Evolutionary conservation across 1,140 invertebrate species (phyloP), one percentile per base, ranked within the genome.

Genomic region (Bactericera cockerelli): DNA sequence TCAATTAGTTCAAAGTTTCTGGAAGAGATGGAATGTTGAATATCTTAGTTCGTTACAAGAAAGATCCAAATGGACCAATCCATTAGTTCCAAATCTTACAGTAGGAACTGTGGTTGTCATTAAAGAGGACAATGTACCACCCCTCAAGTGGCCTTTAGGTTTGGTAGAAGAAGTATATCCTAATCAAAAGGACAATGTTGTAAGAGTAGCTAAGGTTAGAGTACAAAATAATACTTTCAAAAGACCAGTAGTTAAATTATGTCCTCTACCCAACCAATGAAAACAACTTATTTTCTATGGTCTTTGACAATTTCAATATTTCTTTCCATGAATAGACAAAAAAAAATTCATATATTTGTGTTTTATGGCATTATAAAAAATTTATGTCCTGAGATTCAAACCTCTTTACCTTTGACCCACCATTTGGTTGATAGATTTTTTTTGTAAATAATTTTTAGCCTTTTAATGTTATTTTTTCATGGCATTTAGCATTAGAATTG

Each of bases 1-100:
- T 55, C 57, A 63, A 55, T 14, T 68, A 19, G 49, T 61, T 8
- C 68, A 71, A 59, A 61, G 65, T 11, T 71, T 70, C 57, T 73
- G 70, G 62, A 55, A 13, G 1, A 21, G 63, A 25, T 65, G 63
- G 63, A 59, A 57, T 22, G 24, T 31, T 2, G 63, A 65, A 55
- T 65, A 65, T 28, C 26, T 65, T 14, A 14, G 49, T 2, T 24
- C 36, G 1, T 31, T 63, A 1, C 38, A 59, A 31, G 53, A 61
- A 28, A 55, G 62, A 28, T 2, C 14, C 1, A 63, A 65, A 57
- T 63, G 64, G 64, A 58, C 6, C 24, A 25, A 11, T 14, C 8
- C 28, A 1, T n/a, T n/a, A n/a, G 28, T 19, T 14, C 6, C 19
- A 1, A 60, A 62, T 55, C 10, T 63, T 24, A 14, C 24, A 1